Evolutionary conservation across 2,888 invertebrate species (phyloP).

Genomic region (Mimachlamys varia): DNA sequence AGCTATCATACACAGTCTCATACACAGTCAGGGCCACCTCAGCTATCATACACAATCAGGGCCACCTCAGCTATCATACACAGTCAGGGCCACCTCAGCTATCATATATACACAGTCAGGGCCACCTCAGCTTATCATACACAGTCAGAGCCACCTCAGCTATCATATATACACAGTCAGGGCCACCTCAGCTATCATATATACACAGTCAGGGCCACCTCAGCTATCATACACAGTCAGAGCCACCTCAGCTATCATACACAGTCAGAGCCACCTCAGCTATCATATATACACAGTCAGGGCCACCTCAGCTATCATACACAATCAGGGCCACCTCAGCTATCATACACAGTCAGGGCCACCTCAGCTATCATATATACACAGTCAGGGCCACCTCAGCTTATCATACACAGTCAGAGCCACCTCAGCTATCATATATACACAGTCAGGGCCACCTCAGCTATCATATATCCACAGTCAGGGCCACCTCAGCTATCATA

Average conservation of each 20-base stretch:
- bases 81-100: constrained; percentile 87
- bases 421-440: constrained; percentile 87
- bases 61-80: not conserved
- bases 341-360: constrained; percentile 72
- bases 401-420: constrained; percentile 73
- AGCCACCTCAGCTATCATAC: not conserved
- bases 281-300: constrained; percentile 82
- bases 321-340: constrained; percentile 86
- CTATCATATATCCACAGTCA: constrained; percentile 83
- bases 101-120: constrained; percentile 82
- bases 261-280: constrained; percentile 85
- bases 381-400: too few relatives aligned
- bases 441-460: constrained; percentile 82
- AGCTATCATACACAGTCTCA: constrained; percentile 86
- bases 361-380: not conserved
- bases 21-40: too few relatives aligned
- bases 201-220: not conserved
- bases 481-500: not conserved
- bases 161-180: constrained; percentile 82
- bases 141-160: constrained; percentile 87
- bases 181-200: not conserved
- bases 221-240: not conserved
- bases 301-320: not conserved
- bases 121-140: not conserved
- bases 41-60: not conserved